A percentile compares a stretch with the other conserved stretches of the same genome.
Evolutionary conservation across 1,140 invertebrate species (phyloP).

Genomic region (Penaeus japonicus): DNA sequence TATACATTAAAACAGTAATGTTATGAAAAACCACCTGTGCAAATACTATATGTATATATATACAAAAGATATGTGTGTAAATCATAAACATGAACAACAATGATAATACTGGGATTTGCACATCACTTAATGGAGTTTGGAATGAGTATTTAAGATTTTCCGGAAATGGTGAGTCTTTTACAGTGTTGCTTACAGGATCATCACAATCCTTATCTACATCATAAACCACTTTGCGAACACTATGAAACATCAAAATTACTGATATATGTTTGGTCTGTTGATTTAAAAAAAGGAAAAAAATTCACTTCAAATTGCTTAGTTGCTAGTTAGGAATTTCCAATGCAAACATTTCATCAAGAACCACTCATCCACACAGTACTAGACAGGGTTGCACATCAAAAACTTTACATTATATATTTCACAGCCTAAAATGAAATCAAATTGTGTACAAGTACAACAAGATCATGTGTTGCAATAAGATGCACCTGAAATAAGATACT

Average conservation of each 20-base stretch:
- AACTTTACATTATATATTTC: conserved; percentile 32
- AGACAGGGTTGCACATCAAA: conserved; percentile 22
- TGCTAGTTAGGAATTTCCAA: conserved; percentile 25
- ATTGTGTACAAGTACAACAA: background rate
- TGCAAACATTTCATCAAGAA: background rate
- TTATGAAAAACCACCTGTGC: too few species aligned
- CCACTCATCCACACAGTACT: background rate
- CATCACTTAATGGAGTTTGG: background rate
- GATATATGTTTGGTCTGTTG: background rate
- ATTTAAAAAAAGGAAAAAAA: background rate
- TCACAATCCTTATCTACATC: background rate
- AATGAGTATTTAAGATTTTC: conserved; percentile 28
- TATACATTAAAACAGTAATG: too few species aligned
- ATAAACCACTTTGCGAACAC: background rate
- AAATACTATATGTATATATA: background rate
- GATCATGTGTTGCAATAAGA: background rate
- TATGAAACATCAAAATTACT: conserved; percentile 2
- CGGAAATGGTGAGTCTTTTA: background rate
- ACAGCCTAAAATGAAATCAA: conserved; percentile 42
- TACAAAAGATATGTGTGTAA: background rate
- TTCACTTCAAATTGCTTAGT: background rate
- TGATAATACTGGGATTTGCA: background rate
- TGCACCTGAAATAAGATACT: background rate
- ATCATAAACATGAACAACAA: conserved; percentile 11
- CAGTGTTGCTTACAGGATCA: background rate